These are phyloP conservation scores for Porites divaricata DNA, from an alignment of 92 coral and sea anemone genomes.

Conservation along the genomic window DNA sequence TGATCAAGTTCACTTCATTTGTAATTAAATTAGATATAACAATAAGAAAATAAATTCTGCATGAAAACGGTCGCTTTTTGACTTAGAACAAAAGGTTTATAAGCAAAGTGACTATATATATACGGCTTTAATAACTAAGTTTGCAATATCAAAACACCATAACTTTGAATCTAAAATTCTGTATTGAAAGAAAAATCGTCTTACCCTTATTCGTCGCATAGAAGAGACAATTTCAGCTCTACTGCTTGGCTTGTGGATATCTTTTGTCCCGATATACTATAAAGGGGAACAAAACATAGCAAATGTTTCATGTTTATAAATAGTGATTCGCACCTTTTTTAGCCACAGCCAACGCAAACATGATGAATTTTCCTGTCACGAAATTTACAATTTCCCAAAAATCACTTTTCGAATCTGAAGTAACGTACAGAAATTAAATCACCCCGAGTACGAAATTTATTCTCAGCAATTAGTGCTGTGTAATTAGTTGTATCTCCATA, in stretches of 20 bases:
- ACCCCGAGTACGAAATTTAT: not conserved
- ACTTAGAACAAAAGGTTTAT: not conserved
- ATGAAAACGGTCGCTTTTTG: not conserved
- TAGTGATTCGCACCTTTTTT: constrained; percentile 2
- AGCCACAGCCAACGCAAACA: constrained; percentile 7
- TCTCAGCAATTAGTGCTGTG: not conserved
- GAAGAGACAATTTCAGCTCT: constrained; percentile 96
- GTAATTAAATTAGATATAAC: constrained; percentile 1
- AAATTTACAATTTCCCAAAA: not conserved
- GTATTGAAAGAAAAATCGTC: not conserved
- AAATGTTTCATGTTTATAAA: constrained; percentile 1
- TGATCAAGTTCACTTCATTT: not conserved
- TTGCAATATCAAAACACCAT: not conserved
- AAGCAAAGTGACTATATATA: not conserved
- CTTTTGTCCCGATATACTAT: constrained; percentile 95
- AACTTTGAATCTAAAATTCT: not conserved
- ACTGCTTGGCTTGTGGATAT: constrained; percentile 87
- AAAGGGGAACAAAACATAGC: constrained; percentile 37
- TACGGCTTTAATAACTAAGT: not conserved
- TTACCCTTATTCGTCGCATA: constrained; percentile 92
- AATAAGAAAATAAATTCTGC: not conserved
- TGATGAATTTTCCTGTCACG: not conserved
- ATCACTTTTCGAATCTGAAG: constrained; percentile 5
- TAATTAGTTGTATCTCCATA: constrained; percentile 17
- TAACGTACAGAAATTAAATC: constrained; percentile 1